A percentile compares a stretch with the other conserved stretches of the same genome.
Evolutionary conservation across 1,140 invertebrate genomes (phyloP).

Genomic region (Cryptotermes secundus): DNA sequence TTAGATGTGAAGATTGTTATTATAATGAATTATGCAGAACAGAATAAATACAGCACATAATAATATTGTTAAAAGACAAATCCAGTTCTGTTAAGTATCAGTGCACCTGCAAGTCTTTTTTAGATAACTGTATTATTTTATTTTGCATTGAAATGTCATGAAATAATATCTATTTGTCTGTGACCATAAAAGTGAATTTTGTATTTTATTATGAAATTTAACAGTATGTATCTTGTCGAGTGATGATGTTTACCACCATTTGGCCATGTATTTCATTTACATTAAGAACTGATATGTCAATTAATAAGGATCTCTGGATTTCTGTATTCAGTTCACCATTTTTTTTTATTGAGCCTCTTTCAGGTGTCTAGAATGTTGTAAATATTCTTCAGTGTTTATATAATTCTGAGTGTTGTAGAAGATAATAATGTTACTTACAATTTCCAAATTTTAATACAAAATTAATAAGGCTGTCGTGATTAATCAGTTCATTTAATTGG

Average conservation of each 20-base stretch:
- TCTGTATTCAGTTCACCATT: too few relatives aligned
- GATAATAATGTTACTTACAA: too few relatives aligned
- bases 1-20: constrained; percentile 4
- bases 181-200: not conserved
- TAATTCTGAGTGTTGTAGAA: too few relatives aligned
- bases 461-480: too few relatives aligned
- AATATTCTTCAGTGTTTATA: too few relatives aligned
- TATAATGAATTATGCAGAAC: constrained; percentile 10
- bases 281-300: too few relatives aligned
- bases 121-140: constrained; percentile 5
- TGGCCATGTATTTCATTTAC: too few relatives aligned
- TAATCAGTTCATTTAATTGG: too few relatives aligned
- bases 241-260: not conserved
- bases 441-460: too few relatives aligned
- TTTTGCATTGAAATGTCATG: not conserved
- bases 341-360: too few relatives aligned
- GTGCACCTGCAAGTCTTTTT: not conserved
- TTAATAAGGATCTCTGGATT: too few relatives aligned
- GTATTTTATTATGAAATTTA: not conserved
- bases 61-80: not conserved
- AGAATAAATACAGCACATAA: constrained; percentile 1
- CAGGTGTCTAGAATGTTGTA: too few relatives aligned
- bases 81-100: not conserved
- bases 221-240: not conserved
- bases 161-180: not conserved